A percentile compares a stretch with the other conserved stretches of the same genome.
These are phyloP conservation scores for Mionectes olivaceus DNA, from an alignment of 2,797 vertebrate genomes.

Conservation along the genomic window DNA sequence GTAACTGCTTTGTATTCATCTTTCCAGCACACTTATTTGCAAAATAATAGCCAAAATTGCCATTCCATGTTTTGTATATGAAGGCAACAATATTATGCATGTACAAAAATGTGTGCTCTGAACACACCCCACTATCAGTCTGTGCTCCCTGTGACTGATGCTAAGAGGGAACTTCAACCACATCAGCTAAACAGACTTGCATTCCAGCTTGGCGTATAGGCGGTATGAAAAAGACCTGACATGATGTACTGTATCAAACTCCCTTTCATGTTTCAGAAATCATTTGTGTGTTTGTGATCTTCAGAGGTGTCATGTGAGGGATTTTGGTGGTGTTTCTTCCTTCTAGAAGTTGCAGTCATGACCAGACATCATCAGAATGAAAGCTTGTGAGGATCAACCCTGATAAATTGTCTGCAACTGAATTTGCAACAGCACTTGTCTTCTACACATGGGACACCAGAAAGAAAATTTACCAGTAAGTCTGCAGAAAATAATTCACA, in stretches of 20 bases:
- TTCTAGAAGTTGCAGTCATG: background rate
- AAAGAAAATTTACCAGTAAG: background rate
- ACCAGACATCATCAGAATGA: background rate
- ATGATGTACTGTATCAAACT: background rate
- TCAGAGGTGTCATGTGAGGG: background rate
- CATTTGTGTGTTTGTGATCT: background rate
- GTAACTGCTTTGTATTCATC: slow-evolving; percentile 2
- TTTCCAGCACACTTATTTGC: background rate
- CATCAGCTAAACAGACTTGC: background rate
- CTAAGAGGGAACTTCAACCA: background rate
- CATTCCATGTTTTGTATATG: background rate
- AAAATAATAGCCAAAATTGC: background rate
- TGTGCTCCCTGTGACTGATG: background rate
- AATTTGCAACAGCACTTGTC: background rate
- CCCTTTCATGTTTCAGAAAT: background rate
- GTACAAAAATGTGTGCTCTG: background rate
- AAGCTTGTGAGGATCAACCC: background rate
- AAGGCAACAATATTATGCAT: background rate
- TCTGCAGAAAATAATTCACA: background rate
- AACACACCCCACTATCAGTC: background rate
- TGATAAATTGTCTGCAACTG: background rate
- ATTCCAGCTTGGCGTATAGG: background rate
- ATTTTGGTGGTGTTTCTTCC: background rate
- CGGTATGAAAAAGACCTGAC: background rate
- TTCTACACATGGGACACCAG: background rate